Percentiles rank a stretch among this genome's conserved stretches.
These are phyloP conservation scores for Pandemis cinnamomeana DNA, from an alignment of 2,888 invertebrate genomes.

Conservation along the genomic window DNA sequence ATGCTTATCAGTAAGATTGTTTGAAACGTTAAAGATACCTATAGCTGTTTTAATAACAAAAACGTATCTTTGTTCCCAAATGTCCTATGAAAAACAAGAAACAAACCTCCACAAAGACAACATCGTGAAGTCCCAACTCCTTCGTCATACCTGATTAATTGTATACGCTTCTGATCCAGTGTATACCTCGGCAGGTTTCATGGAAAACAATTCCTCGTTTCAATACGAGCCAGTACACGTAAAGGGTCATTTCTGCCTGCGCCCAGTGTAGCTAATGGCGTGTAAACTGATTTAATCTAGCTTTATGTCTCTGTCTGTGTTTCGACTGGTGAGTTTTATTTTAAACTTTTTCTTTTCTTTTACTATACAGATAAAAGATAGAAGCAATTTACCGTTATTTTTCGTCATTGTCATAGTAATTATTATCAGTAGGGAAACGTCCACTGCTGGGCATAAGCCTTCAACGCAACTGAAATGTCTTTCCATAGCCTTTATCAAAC, in stretches of 20 bases:
- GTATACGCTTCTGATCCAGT: conserved; percentile 47
- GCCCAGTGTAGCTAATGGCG: conserved; percentile 64
- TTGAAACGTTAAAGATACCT: no score
- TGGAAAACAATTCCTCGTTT: conserved; percentile 14
- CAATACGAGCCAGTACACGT: conserved; percentile 26
- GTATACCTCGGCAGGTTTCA: neutral
- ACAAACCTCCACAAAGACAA: conserved; percentile 38
- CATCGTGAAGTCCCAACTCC: conserved; percentile 56
- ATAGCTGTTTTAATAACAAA: no score
- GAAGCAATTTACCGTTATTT: neutral
- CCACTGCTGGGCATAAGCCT: no score
- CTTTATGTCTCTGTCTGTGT: conserved; percentile 61
- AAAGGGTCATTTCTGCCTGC: conserved; percentile 53
- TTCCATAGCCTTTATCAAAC: no score
- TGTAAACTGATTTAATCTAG: conserved; percentile 74
- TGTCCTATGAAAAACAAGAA: neutral
- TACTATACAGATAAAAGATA: neutral
- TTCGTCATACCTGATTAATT: conserved; percentile 69
- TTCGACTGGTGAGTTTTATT: conserved; percentile 58
- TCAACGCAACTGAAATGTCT: no score
- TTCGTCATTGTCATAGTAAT: neutral
- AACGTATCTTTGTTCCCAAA: neutral
- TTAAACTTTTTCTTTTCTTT: conserved; percentile 22
- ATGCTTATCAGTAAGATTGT: no score
- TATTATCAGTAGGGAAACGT: no score